These are phyloP conservation scores for Drosophila arizonae DNA, from an alignment of 1,140 invertebrate genomes.

Conservation along the genomic window DNA sequence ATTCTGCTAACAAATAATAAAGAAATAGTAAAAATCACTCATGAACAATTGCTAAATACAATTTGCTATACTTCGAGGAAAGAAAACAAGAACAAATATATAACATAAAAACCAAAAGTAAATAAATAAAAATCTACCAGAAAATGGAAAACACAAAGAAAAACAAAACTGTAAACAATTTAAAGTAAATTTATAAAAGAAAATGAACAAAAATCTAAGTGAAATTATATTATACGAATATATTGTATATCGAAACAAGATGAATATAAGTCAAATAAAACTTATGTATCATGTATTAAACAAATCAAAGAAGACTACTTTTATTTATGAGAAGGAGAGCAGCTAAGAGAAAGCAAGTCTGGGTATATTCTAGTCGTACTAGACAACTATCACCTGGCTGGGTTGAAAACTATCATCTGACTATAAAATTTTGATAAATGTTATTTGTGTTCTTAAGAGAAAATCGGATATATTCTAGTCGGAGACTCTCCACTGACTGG, in stretches of 20 bases:
- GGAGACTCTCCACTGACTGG: too few species aligned
- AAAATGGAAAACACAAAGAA: conserved; percentile 13
- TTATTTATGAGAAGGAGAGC: conserved; percentile 9
- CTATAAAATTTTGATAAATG: too few species aligned
- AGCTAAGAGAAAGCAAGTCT: background rate
- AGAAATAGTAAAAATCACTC: conserved; percentile 40
- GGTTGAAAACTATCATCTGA: too few species aligned
- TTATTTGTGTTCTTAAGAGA: too few species aligned
- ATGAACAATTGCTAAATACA: conserved; percentile 63
- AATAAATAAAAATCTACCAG: conserved; percentile 21
- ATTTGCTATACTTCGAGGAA: conserved; percentile 67
- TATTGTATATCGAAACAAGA: conserved; percentile 80
- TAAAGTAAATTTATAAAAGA: conserved; percentile 39
- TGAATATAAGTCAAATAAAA: conserved; percentile 79
- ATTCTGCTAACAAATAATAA: conserved; percentile 59
- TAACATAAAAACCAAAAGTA: background rate
- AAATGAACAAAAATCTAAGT: conserved; percentile 61
- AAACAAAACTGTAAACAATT: conserved; percentile 50
- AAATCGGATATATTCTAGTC: too few species aligned
- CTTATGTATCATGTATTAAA: conserved; percentile 81
- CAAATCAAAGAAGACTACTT: conserved; percentile 35
- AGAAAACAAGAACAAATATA: conserved; percentile 33
- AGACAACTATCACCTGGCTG: too few species aligned
- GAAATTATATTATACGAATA: conserved; percentile 80
- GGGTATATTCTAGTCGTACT: too few species aligned